phyloP scores from a whole-genome alignment of 2,113 vertebrate genomes.

The Uria aalge region DNA sequence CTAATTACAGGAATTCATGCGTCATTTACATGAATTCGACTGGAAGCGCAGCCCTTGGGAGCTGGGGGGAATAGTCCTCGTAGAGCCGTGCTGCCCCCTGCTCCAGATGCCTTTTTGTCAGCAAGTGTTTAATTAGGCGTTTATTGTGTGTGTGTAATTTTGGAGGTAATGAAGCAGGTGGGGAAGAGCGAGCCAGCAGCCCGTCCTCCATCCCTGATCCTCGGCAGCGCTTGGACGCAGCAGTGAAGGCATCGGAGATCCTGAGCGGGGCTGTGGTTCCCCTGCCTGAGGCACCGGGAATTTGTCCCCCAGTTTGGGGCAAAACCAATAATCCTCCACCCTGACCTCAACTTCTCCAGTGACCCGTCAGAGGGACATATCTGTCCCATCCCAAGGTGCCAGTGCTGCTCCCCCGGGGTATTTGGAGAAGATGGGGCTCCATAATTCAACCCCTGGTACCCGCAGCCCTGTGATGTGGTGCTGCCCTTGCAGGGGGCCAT shows the following conservation, averaged over 20 bases:
- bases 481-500: fast-evolving
- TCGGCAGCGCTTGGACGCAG: background rate
- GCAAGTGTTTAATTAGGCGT: background rate
- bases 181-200: background rate
- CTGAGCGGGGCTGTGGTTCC: background rate
- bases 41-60: background rate
- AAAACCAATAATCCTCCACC: background rate
- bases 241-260: background rate
- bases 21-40: background rate
- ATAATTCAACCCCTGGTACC: fast-evolving
- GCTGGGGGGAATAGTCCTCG: background rate
- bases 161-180: background rate
- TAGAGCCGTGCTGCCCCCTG: fast-evolving
- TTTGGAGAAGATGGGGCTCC: fast-evolving
- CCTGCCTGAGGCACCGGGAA: fast-evolving
- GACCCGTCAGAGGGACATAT: fast-evolving
- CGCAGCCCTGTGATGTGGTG: fast-evolving
- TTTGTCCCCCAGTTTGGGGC: background rate
- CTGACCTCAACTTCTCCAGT: background rate
- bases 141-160: background rate
- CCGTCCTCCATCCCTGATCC: background rate
- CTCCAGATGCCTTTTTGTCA: background rate
- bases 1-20: background rate
- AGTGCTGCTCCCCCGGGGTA: background rate
- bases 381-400: background rate